Base-by-base conservation (phyloP, 2,113 vertebrate species). In the Oncorhynchus tshawytscha region DNA sequence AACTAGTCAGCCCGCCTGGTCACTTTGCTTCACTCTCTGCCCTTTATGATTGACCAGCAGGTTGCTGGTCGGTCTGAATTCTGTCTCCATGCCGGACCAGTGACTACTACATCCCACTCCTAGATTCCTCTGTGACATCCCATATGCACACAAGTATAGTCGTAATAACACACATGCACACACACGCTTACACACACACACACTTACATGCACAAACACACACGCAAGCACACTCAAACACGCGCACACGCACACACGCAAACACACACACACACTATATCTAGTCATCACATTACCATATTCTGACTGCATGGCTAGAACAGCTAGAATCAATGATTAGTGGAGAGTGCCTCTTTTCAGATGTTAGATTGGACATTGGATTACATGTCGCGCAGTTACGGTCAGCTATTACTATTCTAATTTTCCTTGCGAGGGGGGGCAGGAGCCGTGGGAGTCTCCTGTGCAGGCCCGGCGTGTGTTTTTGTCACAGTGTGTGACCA, bases 401-500 rank as follows among this genome's bases (percentile, higher is more conserved):
- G 71, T 71, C 68, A n/a, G 68, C 85, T 84, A 84, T 88, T 85
- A 74, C 87, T 74, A 82, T 88, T 80, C 88, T 88, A 82, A 78
- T 82, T 81, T 84, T 81, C 72, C 71, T 78, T 78, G 74, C 82
- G 2, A 2, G 86, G 54, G 1, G 27, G 67, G 51, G 82, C 65
- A 31, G 70, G 75, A 71, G 71, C 72, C 25, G 25, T 57, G 80
- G 76, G 73, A 67, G 66, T 77, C 76, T 82, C 74, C 39, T 67
- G 81, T 71, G 71, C 75, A 67, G 80, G 71, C 73, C 84, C 86
- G 80, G 15, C 88, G 81, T 84, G 81, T 88, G 81, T 84, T 84
- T 87, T 81, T 86, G 86, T 88, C 89, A 86, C 84, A 81, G 85
- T 87, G 86, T 88, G 87, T 81, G 86, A 89, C 39, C 39, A 45